Evolutionary conservation across 2,888 invertebrate species (phyloP), one percentile per base, ranked within the genome.

Genomic region (Ophion costatus): DNA sequence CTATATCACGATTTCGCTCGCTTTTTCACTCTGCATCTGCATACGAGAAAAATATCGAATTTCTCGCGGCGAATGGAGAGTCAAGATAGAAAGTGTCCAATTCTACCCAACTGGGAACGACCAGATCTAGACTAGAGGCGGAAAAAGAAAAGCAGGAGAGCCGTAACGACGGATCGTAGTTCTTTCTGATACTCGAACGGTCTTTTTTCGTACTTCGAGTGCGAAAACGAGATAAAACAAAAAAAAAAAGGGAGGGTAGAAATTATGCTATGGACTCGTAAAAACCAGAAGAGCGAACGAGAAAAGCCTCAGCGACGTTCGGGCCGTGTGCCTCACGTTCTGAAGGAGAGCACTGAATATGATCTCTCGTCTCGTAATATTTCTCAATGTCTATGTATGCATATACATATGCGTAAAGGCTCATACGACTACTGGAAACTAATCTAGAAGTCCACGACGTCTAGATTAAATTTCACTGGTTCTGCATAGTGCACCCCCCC

Each of bases 381-480:
- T 11, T 45, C 45, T 14, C n/a, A n/a, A 14, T 61, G 22, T 61
- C 4, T 20, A 45, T 42, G 42, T 61, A 45, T 61, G 42, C 22
- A 61, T 74, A 61, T 61, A 17, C 42, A 61, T 22, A 61, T 7
- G 14, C 4, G 64, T 64, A 33, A 59, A 74, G 74, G 80, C 57
- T 77, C 67, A 51, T 38, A 64, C 80, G 82, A 80, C 82, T 80
- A 71, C 74, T 63, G 64, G 64, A 85, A 85, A 82, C 85, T 85
- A 83, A 85, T 85, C 85, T 85, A 61, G 77, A 78, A 85, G 85
- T 82, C 82, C 80, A 77, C 77, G 80, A 73, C 82, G 74, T 83
- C 74, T 77, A 83, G 82, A 85, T 85, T 85, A 83, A 85, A 85
- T 85, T 85, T 82, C 76, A 77, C 80, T 67, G 76, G 73, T 82